Conservation (phyloP, 2,113 vertebrate species). For the Corydoras maculifer region DNA sequence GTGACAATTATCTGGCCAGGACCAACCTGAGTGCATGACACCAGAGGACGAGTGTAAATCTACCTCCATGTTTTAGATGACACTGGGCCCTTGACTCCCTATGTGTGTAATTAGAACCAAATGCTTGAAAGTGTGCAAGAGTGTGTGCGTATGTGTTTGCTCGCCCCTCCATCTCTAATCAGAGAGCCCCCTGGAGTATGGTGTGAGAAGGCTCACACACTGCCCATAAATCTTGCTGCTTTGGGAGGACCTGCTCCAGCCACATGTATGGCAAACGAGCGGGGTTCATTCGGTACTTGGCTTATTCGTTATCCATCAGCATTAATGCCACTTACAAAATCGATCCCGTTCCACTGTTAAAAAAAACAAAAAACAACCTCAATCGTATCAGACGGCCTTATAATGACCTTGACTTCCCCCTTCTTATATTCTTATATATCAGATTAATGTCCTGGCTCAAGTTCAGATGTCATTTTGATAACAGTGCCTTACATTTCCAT, state of each 20-base stretch:
- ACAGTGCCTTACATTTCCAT: conserved; percentile 25
- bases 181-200: conserved; percentile 63
- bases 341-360: not conserved
- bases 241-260: conserved; percentile 51
- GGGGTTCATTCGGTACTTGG: not conserved
- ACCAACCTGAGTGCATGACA: conserved; percentile 46
- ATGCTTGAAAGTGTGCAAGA: conserved; percentile 43
- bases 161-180: conserved; percentile 67
- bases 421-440: conserved; percentile 13
- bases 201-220: conserved; percentile 57
- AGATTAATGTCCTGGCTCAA: conserved; percentile 1
- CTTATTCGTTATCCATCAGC: not conserved
- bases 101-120: conserved; percentile 45
- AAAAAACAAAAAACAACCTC: not conserved
- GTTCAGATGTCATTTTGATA: conserved; percentile 18
- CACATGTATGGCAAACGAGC: conserved; percentile 30
- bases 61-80: conserved; percentile 50
- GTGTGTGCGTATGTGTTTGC: conserved; percentile 39
- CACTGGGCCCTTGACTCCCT: conserved; percentile 46
- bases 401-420: conserved; percentile 8
- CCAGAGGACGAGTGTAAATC: conserved; percentile 48
- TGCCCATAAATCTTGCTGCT: conserved; percentile 65
- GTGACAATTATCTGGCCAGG: conserved; percentile 40
- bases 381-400: not conserved
- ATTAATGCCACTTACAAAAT: conserved; percentile 15